Evolutionary conservation across 2,113 vertebrate species (phyloP).

Genomic region (Chaenogobius annularis): DNA sequence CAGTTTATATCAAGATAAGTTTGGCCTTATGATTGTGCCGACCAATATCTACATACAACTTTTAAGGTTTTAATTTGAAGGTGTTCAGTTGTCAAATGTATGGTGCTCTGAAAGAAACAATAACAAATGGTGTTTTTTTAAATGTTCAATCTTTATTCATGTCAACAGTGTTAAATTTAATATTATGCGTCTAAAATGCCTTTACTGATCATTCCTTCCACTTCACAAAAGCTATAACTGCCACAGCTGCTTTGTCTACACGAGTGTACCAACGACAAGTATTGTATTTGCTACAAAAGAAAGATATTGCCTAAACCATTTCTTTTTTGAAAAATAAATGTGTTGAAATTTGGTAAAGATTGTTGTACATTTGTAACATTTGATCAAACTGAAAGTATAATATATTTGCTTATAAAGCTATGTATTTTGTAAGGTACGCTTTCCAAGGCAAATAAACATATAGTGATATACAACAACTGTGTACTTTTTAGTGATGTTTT

Average conservation of each 20-base stretch:
- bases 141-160: background rate
- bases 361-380: slow-evolving; percentile 71
- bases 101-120: slow-evolving; percentile 13
- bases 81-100: background rate
- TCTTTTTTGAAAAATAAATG: slow-evolving; percentile 31
- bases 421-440: slow-evolving; percentile 77
- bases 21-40: slow-evolving; percentile 20
- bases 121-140: background rate
- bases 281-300: slow-evolving; percentile 14
- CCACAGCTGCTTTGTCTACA: slow-evolving; percentile 27
- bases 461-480: slow-evolving; percentile 37
- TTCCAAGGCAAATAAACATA: slow-evolving; percentile 69
- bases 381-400: slow-evolving; percentile 77
- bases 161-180: slow-evolving; percentile 11
- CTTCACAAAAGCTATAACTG: slow-evolving; percentile 21
- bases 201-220: slow-evolving; percentile 16
- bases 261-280: slow-evolving; percentile 28
- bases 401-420: slow-evolving; percentile 76
- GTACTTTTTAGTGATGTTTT: slow-evolving; percentile 3
- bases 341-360: slow-evolving; percentile 24
- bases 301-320: slow-evolving; percentile 19
- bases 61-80: background rate
- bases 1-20: slow-evolving; percentile 28
- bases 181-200: slow-evolving; percentile 1
- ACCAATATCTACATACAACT: background rate